A percentile compares a stretch with the other conserved stretches of the same genome.
phyloP scores from a whole-genome alignment of 2,113 vertebrate species.

The Silurus meridionalis region DNA sequence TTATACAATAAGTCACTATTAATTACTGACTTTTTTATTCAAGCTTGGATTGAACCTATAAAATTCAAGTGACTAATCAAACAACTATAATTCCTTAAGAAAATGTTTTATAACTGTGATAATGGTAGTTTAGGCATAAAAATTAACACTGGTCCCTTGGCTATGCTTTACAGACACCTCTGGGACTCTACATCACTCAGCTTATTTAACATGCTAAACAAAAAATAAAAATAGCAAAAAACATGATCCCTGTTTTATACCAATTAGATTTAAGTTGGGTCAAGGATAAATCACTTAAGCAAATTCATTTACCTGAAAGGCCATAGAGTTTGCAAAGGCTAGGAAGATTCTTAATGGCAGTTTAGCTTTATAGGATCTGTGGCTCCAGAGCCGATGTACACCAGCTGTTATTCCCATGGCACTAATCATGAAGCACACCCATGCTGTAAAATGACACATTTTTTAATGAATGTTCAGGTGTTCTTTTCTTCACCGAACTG shows the following conservation, averaged over 20 bases:
- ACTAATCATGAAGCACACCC: conserved; percentile 72
- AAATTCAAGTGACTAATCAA: not conserved
- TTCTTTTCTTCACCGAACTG: not conserved
- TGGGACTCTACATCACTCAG: not conserved
- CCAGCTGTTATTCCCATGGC: conserved; percentile 87
- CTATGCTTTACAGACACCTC: not conserved
- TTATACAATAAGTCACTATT: not conserved
- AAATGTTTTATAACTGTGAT: not conserved
- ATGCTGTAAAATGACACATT: conserved; percentile 63
- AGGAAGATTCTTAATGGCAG: conserved; percentile 83
- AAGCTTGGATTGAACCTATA: not conserved
- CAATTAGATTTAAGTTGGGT: not conserved
- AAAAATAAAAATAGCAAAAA: not conserved
- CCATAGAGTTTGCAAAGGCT: conserved; percentile 81
- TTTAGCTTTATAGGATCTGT: conserved; percentile 86
- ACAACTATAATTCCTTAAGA: not conserved
- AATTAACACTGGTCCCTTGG: not conserved
- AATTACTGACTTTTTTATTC: not conserved
- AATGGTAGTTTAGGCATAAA: not conserved
- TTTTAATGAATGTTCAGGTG: not conserved
- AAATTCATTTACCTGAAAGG: conserved; percentile 83
- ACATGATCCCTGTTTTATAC: not conserved
- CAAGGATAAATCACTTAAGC: not conserved
- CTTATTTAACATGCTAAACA: not conserved
- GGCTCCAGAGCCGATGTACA: conserved; percentile 91